Evolutionary conservation across 2,113 vertebrate species (phyloP).

Genomic region (Trinectes maculatus): DNA sequence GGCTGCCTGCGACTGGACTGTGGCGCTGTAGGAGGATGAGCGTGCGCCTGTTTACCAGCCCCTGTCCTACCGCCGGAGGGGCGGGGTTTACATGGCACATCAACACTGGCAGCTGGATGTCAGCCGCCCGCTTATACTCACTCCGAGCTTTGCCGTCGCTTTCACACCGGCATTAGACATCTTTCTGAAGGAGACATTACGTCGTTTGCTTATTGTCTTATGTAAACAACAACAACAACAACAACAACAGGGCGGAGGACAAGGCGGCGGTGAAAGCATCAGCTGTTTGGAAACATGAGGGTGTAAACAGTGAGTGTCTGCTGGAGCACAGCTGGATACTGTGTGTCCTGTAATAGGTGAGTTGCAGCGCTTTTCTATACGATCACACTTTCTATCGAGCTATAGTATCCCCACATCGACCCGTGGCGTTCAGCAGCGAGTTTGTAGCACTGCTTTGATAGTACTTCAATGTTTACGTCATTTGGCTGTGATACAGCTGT

Average conservation of each 20-base stretch:
- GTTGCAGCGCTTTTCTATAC: too few relatives aligned
- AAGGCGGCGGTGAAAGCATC: neutral
- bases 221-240: neutral
- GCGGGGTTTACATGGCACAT: slow-evolving; percentile 59
- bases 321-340: neutral
- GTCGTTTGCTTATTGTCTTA: neutral
- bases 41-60: slow-evolving; percentile 12
- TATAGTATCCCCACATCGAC: neutral
- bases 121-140: neutral
- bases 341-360: slow-evolving; percentile 30
- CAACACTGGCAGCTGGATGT: slow-evolving; percentile 7
- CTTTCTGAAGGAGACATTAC: neutral
- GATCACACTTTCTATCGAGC: too few relatives aligned
- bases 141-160: too few relatives aligned
- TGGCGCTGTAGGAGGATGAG: neutral
- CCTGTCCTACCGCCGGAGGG: slow-evolving; percentile 55
- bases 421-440: neutral
- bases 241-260: too few relatives aligned
- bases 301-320: neutral
- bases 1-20: neutral
- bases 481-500: neutral
- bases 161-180: too few relatives aligned
- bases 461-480: neutral
- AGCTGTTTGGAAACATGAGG: slow-evolving; percentile 14
- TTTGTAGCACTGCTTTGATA: neutral